Conservation (phyloP, 2,888 invertebrate species). For the Diaperis boleti region DNA sequence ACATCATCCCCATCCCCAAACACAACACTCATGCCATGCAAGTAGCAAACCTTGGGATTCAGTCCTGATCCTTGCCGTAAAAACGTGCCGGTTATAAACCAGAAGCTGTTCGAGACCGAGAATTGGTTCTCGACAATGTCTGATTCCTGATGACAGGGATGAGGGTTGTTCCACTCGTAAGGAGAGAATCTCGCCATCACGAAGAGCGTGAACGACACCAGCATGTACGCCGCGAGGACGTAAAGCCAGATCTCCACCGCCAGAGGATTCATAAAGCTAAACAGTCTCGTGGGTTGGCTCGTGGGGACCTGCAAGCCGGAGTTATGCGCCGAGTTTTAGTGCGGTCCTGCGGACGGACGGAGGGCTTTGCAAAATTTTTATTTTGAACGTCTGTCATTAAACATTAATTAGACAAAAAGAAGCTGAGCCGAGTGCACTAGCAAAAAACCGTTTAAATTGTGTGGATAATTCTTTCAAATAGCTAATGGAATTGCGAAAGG, state of each 20-base stretch:
- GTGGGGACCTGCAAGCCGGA: slow-evolving; percentile 88
- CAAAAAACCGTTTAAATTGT: too few species aligned
- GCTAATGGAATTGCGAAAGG: too few species aligned
- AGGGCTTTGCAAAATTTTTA: too few species aligned
- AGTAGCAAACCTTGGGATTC: slow-evolving; percentile 86
- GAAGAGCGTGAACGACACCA: slow-evolving; percentile 94
- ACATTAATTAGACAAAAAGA: too few species aligned
- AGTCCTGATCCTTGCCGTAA: slow-evolving; percentile 87
- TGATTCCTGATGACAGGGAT: slow-evolving; percentile 83
- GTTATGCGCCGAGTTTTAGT: too few species aligned
- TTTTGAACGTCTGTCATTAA: too few species aligned
- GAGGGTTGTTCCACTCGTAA: slow-evolving; percentile 92
- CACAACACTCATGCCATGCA: slow-evolving; percentile 21
- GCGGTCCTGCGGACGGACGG: too few species aligned
- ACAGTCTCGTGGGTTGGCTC: slow-evolving; percentile 87
- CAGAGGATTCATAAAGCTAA: slow-evolving; percentile 97
- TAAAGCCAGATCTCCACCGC: slow-evolving; percentile 98
- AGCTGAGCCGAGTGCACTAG: too few species aligned
- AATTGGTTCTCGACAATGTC: slow-evolving; percentile 96
- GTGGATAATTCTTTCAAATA: too few species aligned
- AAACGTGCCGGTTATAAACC: slow-evolving; percentile 92
- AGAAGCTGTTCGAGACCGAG: slow-evolving; percentile 92
- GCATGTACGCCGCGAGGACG: slow-evolving; percentile 92
- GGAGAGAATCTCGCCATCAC: slow-evolving; percentile 97
- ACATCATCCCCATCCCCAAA: slow-evolving; percentile 8